Evolutionary conservation across 2,113 vertebrate genomes (phyloP).

Genomic region (Thalassoma bifasciatum): DNA sequence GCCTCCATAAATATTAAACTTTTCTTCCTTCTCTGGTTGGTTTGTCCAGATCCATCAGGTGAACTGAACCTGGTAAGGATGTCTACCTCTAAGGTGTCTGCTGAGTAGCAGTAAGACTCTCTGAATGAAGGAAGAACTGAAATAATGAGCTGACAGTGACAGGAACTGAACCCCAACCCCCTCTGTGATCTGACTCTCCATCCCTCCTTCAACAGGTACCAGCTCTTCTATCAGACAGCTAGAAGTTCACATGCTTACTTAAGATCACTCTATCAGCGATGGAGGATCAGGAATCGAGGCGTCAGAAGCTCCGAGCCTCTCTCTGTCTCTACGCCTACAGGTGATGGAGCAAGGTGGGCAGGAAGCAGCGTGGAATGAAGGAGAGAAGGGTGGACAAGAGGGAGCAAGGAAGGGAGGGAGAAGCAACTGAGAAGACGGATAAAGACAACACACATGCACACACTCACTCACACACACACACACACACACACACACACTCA

Average conservation of each 20-base stretch:
- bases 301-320: constrained; percentile 35
- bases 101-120: constrained; percentile 21
- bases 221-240: background rate
- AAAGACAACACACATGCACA: constrained; percentile 48
- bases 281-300: constrained; percentile 31
- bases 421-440: constrained; percentile 75
- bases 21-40: background rate
- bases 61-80: constrained; percentile 4
- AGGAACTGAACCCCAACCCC: constrained; percentile 16
- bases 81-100: constrained; percentile 13
- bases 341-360: constrained; percentile 52
- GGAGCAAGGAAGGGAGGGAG: constrained; percentile 58
- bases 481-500: background rate
- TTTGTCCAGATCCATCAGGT: constrained; percentile 21
- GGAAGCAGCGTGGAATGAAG: constrained; percentile 57
- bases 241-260: background rate
- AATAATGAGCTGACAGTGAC: constrained; percentile 38
- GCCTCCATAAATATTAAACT: constrained; percentile 24
- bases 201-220: constrained; percentile 30
- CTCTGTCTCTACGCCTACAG: constrained; percentile 54
- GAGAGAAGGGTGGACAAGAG: constrained; percentile 32
- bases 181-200: constrained; percentile 17
- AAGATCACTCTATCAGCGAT: background rate
- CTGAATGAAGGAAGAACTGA: constrained; percentile 10
- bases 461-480: constrained; percentile 26